phyloP scores from a whole-genome alignment of 2,888 invertebrate genomes.

The Acleris cristana region DNA sequence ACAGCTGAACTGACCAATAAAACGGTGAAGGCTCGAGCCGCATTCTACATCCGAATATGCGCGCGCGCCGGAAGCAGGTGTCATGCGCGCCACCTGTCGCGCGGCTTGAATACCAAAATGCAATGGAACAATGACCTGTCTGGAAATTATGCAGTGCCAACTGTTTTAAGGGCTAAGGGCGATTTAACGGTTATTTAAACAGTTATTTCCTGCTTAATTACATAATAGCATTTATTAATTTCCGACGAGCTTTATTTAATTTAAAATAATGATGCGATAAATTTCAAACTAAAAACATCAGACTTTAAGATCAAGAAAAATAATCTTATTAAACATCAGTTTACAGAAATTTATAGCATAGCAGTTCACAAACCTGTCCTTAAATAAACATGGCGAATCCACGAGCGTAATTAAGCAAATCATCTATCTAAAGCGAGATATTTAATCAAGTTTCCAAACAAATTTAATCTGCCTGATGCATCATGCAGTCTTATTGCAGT shows the following conservation, averaged over 20 bases:
- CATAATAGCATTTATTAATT: too few species aligned
- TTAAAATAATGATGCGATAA: too few species aligned
- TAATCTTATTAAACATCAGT: too few species aligned
- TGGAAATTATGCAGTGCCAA: conserved; percentile 38
- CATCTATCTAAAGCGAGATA: conserved; percentile 46
- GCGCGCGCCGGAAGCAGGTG: conserved; percentile 71
- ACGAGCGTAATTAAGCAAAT: conserved; percentile 14
- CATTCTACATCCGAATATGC: conserved; percentile 57
- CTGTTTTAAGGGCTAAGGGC: conserved; percentile 10
- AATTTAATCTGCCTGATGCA: conserved; percentile 53
- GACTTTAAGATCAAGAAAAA: too few species aligned
- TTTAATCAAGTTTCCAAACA: conserved; percentile 49
- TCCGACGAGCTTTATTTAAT: too few species aligned
- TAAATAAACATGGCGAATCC: conserved; percentile 3
- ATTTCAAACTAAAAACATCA: too few species aligned
- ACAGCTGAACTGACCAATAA: conserved; percentile 9
- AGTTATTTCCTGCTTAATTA: too few species aligned
- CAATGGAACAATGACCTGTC: conserved; percentile 67
- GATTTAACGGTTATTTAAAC: conserved; percentile 15
- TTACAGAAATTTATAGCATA: too few species aligned
- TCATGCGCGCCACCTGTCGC: conserved; percentile 66
- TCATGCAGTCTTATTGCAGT: conserved; percentile 41
- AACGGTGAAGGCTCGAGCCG: conserved; percentile 20
- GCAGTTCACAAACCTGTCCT: background rate
- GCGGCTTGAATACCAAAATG: conserved; percentile 67